These are phyloP conservation scores for Folsomia manolachei DNA, from an alignment of 2,888 invertebrate species.

Conservation along the genomic window DNA sequence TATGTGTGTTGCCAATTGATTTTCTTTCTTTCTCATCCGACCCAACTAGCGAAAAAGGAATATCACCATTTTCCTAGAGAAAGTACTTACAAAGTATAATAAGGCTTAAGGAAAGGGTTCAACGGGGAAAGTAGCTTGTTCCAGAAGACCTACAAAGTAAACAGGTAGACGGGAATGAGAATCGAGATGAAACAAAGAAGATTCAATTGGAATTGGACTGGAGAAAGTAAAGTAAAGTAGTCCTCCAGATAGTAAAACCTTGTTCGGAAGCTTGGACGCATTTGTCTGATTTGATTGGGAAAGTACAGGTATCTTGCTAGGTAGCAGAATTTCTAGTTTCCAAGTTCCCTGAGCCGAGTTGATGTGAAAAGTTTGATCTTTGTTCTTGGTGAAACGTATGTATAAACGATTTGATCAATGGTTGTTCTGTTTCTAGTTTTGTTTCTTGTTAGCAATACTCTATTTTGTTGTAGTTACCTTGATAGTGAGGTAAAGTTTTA, in stretches of 20 bases:
- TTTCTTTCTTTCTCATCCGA: too few relatives aligned
- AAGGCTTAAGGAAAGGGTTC: background rate
- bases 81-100: background rate
- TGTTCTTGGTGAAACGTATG: too few relatives aligned
- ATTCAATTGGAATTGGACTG: conserved; percentile 1
- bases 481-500: too few relatives aligned
- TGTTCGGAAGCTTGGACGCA: background rate
- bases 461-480: too few relatives aligned
- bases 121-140: background rate
- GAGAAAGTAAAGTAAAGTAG: background rate
- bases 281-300: background rate
- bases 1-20: too few relatives aligned
- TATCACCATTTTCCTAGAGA: too few relatives aligned
- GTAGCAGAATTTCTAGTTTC: too few relatives aligned
- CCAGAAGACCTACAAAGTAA: background rate
- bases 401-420: background rate
- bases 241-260: too few relatives aligned
- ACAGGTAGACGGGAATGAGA: background rate
- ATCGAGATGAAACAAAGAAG: conserved; percentile 10
- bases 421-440: background rate
- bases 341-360: background rate
- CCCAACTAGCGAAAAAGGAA: too few relatives aligned
- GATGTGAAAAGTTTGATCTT: conserved; percentile 10
- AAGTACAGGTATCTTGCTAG: background rate
- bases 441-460: background rate